Conservation (phyloP, 2,113 vertebrate species). For the Ctenomys sociabilis region DNA sequence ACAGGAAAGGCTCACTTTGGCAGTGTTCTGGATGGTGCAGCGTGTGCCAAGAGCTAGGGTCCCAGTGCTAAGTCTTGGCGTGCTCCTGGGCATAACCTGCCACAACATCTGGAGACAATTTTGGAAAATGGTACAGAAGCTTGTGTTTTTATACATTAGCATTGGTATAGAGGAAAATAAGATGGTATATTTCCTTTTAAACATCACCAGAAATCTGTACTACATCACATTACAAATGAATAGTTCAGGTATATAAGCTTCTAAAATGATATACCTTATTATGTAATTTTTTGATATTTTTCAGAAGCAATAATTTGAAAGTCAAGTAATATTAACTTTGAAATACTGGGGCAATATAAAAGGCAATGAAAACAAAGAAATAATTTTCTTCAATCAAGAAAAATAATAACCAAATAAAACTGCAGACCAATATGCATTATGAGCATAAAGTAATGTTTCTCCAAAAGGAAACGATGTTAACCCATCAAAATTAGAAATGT, state of each 20-base stretch:
- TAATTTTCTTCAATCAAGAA: not conserved
- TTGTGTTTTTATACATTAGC: conserved; percentile 26
- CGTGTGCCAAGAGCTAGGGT: not conserved
- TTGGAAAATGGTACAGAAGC: not conserved
- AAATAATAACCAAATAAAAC: not conserved
- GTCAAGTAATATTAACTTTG: conserved; percentile 30
- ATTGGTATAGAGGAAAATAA: conserved; percentile 15
- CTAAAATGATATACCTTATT: not conserved
- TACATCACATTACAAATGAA: not conserved
- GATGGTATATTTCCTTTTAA: conserved; percentile 16
- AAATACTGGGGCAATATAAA: conserved; percentile 4
- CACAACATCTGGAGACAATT: conserved; percentile 1
- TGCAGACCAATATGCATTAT: not conserved
- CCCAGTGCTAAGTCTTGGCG: not conserved
- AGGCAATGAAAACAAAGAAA: not conserved
- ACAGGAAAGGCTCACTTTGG: not conserved
- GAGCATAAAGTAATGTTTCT: not conserved
- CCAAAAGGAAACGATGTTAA: not conserved
- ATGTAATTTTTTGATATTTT: not conserved
- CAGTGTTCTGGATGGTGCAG: not conserved
- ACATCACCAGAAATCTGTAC: conserved; percentile 37
- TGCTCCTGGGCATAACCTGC: not conserved
- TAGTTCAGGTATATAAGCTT: not conserved
- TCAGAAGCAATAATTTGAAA: not conserved
- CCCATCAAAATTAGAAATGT: not conserved